Evolutionary conservation across 2,888 invertebrate genomes (phyloP), one percentile per base, ranked within the genome.

Genomic region (Apodemia mormo): DNA sequence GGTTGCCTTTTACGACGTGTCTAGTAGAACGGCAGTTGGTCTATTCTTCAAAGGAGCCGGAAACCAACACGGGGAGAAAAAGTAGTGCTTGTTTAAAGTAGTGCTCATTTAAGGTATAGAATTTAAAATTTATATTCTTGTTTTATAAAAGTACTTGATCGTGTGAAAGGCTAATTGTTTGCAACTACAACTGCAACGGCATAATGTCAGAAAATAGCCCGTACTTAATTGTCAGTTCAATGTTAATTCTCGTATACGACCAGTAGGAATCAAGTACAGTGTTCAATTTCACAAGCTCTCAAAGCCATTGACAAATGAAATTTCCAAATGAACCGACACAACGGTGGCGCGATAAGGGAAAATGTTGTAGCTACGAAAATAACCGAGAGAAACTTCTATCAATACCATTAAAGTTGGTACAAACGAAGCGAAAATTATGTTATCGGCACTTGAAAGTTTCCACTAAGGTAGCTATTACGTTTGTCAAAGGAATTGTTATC

Each of bases 291-390:
- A 61, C 30, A 52, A 52, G 52, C 52, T 75, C 77, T 76, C 70
- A 73, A 75, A 70, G 70, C 73, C 68, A 66, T 76, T 85, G 83
- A 86, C 79, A 84, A 86, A 86, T 86, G 84, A 84, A 85, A 85
- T 85, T 84, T 81, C 73, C 74, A 72, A 74, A 70, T 73, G 76
- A 77, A 74, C 79, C 81, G 85, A 82, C 81, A 75, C 33, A 74
- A 52, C 52, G 69, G n/a, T 52, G 68, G 66, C 43, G 72, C 78
- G 77, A 82, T 81, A 81, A 82, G 80, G 78, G 79, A 75, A 78
- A 80, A 79, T 78, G 77, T 71, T 43, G 61, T 65, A 45, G 68
- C 70, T 33, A 67, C 65, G n/a, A 40, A 67, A 45, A 66, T 67
- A 61, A 40, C 61, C 12, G 37, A 61, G 61, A 61, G 61, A 33